These are phyloP conservation scores for Calliopum simillimum DNA, from an alignment of 2,888 invertebrate species.

Conservation along the genomic window DNA sequence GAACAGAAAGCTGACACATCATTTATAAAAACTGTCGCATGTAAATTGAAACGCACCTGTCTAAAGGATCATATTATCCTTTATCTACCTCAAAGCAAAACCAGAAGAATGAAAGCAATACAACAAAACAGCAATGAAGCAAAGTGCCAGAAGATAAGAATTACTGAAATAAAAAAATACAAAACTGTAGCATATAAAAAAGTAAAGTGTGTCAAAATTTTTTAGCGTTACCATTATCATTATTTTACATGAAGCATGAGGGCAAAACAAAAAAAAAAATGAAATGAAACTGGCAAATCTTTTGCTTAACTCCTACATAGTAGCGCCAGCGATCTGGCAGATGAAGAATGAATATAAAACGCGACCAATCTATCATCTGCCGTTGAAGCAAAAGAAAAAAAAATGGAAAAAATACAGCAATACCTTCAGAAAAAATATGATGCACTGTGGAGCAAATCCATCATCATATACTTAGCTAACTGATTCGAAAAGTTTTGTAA, in stretches of 20 bases:
- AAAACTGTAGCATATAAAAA: slow-evolving; percentile 28
- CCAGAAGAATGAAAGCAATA: slow-evolving; percentile 1
- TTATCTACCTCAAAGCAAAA: slow-evolving; percentile 19
- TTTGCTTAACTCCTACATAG: slow-evolving; percentile 8
- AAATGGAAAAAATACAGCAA: not conserved
- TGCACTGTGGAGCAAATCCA: not conserved
- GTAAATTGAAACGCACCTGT: slow-evolving; percentile 58
- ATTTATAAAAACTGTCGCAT: slow-evolving; percentile 55
- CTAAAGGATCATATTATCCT: slow-evolving; percentile 36
- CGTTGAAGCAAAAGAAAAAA: slow-evolving; percentile 5
- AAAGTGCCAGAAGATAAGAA: not conserved
- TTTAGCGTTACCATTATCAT: not conserved
- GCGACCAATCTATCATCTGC: slow-evolving; percentile 47
- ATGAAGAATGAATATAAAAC: slow-evolving; percentile 52
- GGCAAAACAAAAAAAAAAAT: not conserved
- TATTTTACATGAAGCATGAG: slow-evolving; percentile 1
- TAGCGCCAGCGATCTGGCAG: not conserved
- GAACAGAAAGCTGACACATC: slow-evolving; percentile 56
- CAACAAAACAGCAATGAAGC: not conserved
- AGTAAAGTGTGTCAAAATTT: slow-evolving; percentile 36
- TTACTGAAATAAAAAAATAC: slow-evolving; percentile 17
- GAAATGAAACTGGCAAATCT: not conserved
- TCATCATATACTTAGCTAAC: too few relatives aligned
- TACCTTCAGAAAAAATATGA: not conserved
- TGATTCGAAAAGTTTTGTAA: too few relatives aligned